Evolutionary conservation across 2,888 invertebrate species (phyloP), one percentile per base, ranked within the genome.

Genomic region (Meteorus colon): DNA sequence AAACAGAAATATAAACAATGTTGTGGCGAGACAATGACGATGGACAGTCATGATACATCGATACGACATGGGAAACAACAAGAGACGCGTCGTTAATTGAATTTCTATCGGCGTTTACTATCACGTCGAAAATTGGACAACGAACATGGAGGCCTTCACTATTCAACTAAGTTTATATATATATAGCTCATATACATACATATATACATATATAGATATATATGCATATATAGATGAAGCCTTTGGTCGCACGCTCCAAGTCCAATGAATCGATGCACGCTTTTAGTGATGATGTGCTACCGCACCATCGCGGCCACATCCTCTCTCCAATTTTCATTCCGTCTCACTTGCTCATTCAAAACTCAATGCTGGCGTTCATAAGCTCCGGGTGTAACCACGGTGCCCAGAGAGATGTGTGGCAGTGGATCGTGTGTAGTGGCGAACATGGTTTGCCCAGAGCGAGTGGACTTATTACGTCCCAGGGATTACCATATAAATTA

Each of bases 401-500:
- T 77, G 76, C 59, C 77, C 77, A 76, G 77, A 75, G 75, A 55
- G 55, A 55, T 19, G 55, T 80, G 75, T 79, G 78, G 78, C 81
- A 81, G 78, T 80, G 77, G 81, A 76, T 83, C 83, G 84, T 83
- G 83, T 85, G 85, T 84, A 84, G 84, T 79, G 86, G 85, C 83
- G 81, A 81, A 79, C 80, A 80, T 81, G 84, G 85, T 84, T 85
- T 81, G 82, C 82, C 82, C 83, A 84, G 84, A 78, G 78, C 75
- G 78, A 78, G 83, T 82, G 85, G 84, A 86, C 86, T 86, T 86
- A 86, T 86, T 86, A 86, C 87, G 84, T 84, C 83, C 86, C 85
- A 81, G 81, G 84, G 84, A 86, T 86, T 86, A 86, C 87, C 86
- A 86, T 86, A 86, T 86, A 86, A 86, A 86, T 86, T 86, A 86